Evolutionary conservation across 2,797 vertebrate genomes (phyloP), one percentile per base, ranked within the genome.

Genomic region (Acanthurus lineatus): DNA sequence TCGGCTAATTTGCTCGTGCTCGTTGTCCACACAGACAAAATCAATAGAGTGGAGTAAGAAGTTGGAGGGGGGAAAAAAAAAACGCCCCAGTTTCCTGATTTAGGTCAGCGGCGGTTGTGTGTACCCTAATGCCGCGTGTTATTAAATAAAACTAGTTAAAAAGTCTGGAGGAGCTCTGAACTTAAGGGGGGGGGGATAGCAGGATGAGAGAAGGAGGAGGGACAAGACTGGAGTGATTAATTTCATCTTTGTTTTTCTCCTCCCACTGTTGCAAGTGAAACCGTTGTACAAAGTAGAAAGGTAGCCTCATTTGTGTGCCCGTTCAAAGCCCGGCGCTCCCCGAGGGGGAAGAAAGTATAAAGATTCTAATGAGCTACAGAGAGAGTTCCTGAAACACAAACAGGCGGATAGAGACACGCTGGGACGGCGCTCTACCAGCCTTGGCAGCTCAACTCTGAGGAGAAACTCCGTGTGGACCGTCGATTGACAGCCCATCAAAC

Each of bases 61-160:
- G 73, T 82, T 83, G 78, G 62, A 66, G 69, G 77, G 61, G 54
- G 66, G 5, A 20, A 51, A 48, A 59, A 40, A 40, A 11, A 53
- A n/a, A 79, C 53, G 94, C 51, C 94, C 95, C 91, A 95, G 84
- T 94, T 96, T 94, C 85, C 67, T 44, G 57, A 96, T 95, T 81
- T 95, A 93, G 95, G 94, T 94, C 95, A 94, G 69, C 78, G 28
- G 85, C 88, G 88, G 85, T 84, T 68, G 79, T 86, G 89, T 85
- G 86, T 87, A 89, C 81, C 87, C 83, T 77, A 79, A 92, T 87
- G 90, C 90, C 74, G 88, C 78, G 87, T 89, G 90, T 94, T 94
- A 94, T 94, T 94, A 95, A 90, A 93, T 85, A 82, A 89, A 93
- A 89, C 89, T 82, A 76, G 88, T 83, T 86, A 83, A 91, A 91